Evolutionary conservation across 2,113 vertebrate genomes (phyloP), one percentile per base, ranked within the genome.

Genomic region (Scolopax mira): DNA sequence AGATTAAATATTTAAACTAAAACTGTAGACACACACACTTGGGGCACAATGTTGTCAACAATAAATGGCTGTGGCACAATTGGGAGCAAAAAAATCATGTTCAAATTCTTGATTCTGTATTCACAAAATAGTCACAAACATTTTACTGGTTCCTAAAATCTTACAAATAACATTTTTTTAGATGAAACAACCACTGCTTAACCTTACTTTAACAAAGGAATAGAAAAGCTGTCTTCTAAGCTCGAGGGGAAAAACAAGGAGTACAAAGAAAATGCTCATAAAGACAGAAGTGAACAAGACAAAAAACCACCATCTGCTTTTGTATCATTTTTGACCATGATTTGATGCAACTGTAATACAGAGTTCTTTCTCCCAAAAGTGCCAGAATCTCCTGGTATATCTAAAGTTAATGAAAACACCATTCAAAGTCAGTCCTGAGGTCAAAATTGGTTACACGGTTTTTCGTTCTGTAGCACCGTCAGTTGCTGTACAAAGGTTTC

Each of bases 341-440:
- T 55, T 74, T 88, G 60, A 60, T 77, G 62, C 6, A 79, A 64
- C 15, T 35, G 5, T 85, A 90, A 62, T 31, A 62, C 5, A 54
- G 10, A 25, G 4, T 64, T 90, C 18, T 91, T 88, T 66, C 23
- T 66, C 69, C 77, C 55, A 92, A 57, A 24, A 65, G n/a, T 6
- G 2, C 39, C 44, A 87, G 39, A 90, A 83, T 75, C 55, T 95
- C 84, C 73, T 57, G 8, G 15, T 94, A 87, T 48, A 44, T 79
- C 52, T 88, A 35, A 90, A 89, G 69, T 74, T 88, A 92, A 92
- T 81, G 83, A 96, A 94, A 94, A 96, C 55, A 88, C 69, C 86
- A 86, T 65, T 96, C 75, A 95, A 84, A 96, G 48, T 17, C 48
- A 79, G 44, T 79, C 82, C 72, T 41, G 69, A 90, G 90, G 92